Evolutionary conservation across 2,888 invertebrate genomes (phyloP).

Genomic region (Xylophagus ater): DNA sequence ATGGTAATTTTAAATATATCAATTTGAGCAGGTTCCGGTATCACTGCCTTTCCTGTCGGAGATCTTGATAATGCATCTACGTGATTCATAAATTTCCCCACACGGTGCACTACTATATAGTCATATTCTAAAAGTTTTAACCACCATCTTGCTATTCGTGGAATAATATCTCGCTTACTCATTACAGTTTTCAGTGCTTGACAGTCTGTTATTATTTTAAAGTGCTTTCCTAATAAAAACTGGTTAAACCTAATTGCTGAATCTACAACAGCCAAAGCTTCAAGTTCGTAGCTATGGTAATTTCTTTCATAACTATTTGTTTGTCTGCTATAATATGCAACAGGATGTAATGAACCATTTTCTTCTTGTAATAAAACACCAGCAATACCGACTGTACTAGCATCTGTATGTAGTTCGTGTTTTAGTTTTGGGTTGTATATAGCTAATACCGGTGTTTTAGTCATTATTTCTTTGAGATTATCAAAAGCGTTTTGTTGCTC

Average conservation of each 20-base stretch:
- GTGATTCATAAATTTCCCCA: constrained; percentile 25
- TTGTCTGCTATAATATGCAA: constrained; percentile 24
- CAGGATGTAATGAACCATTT: constrained; percentile 12
- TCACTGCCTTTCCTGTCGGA: constrained; percentile 5
- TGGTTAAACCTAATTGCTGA: constrained; percentile 10
- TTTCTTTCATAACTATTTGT: constrained; percentile 21
- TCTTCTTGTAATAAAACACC: background rate
- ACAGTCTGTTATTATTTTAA: constrained; percentile 23
- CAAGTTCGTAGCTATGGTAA: constrained; percentile 21
- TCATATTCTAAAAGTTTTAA: constrained; percentile 24
- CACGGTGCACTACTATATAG: constrained; percentile 23
- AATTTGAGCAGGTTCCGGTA: background rate
- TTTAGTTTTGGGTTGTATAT: background rate
- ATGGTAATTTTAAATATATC: constrained; percentile 10
- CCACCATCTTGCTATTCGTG: constrained; percentile 27
- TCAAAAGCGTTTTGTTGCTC: background rate
- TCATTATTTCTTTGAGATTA: background rate
- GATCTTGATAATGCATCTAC: constrained; percentile 24
- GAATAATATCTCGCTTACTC: constrained; percentile 17
- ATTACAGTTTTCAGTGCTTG: constrained; percentile 18
- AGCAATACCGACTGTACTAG: constrained; percentile 13
- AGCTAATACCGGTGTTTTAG: background rate
- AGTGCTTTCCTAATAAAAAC: constrained; percentile 8
- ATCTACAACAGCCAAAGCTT: constrained; percentile 11
- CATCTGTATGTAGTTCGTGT: constrained; percentile 18